A percentile compares a stretch with the other conserved stretches of the same genome.
phyloP scores from a whole-genome alignment of 2,888 invertebrate species.

The Lamellibrachia satsuma region DNA sequence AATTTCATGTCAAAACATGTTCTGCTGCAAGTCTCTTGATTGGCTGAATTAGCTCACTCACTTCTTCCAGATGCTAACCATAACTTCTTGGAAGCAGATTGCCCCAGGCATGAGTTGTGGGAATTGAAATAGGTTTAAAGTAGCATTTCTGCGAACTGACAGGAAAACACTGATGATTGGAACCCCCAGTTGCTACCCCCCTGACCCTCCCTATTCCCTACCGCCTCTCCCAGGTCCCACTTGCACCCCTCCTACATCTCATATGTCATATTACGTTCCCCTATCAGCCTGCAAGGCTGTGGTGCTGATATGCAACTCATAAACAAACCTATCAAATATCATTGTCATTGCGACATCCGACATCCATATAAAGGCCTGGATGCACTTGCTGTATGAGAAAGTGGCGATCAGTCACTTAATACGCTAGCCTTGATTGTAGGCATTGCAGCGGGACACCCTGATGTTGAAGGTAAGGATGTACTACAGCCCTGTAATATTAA shows the following conservation, averaged over 20 bases:
- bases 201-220: not conserved
- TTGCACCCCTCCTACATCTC: not conserved
- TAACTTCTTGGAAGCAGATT: not conserved
- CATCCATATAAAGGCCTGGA: not conserved
- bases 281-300: not conserved
- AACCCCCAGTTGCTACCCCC: not conserved
- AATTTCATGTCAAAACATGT: not conserved
- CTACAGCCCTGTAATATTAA: no score
- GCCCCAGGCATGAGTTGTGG: not conserved
- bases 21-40: not conserved
- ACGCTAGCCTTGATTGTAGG: not conserved
- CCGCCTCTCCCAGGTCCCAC: not conserved
- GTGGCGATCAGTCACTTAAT: not conserved
- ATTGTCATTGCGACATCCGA: not conserved
- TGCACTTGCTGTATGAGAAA: not conserved
- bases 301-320: not conserved
- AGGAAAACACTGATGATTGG: not conserved
- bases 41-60: not conserved
- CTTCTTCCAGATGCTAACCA: not conserved
- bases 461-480: not conserved
- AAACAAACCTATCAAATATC: constrained; percentile 6
- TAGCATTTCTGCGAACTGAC: not conserved
- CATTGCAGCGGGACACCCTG: not conserved
- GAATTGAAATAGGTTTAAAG: not conserved
- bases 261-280: not conserved